Conservation (phyloP, 2,888 invertebrate species). For the Autographa gamma region DNA sequence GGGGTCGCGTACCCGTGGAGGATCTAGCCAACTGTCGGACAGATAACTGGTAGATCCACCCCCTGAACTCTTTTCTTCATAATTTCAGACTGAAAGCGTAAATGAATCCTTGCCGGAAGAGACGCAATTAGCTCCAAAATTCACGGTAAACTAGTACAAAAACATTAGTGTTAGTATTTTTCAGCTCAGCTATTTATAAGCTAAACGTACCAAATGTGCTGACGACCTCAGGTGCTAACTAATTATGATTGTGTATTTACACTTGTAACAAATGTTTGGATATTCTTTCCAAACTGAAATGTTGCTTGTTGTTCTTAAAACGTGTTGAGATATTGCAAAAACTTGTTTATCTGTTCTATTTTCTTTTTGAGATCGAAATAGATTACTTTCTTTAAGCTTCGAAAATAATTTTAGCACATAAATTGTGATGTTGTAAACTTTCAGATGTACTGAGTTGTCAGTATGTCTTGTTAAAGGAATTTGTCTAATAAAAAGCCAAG, state of each 20-base stretch:
- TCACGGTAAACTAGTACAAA: neutral
- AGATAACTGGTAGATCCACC: too few species aligned
- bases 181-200: neutral
- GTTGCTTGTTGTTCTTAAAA: slow-evolving; percentile 22
- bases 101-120: neutral
- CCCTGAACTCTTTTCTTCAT: too few species aligned
- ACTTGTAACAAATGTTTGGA: slow-evolving; percentile 24
- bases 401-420: too few species aligned
- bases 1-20: too few species aligned
- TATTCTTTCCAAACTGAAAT: slow-evolving; percentile 18
- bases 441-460: too few species aligned
- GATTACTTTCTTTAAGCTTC: neutral
- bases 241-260: slow-evolving; percentile 37
- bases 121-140: neutral
- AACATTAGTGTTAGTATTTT: neutral
- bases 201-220: slow-evolving; percentile 9
- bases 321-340: neutral
- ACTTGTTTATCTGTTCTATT: slow-evolving; percentile 6
- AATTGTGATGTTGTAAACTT: too few species aligned
- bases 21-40: too few species aligned
- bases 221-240: slow-evolving; percentile 35
- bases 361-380: neutral
- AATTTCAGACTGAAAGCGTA: too few species aligned
- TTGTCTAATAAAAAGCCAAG: too few species aligned
- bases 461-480: too few species aligned